These are phyloP conservation scores for Streptopelia turtur DNA, from an alignment of 2,797 vertebrate genomes.

Conservation along the genomic window DNA sequence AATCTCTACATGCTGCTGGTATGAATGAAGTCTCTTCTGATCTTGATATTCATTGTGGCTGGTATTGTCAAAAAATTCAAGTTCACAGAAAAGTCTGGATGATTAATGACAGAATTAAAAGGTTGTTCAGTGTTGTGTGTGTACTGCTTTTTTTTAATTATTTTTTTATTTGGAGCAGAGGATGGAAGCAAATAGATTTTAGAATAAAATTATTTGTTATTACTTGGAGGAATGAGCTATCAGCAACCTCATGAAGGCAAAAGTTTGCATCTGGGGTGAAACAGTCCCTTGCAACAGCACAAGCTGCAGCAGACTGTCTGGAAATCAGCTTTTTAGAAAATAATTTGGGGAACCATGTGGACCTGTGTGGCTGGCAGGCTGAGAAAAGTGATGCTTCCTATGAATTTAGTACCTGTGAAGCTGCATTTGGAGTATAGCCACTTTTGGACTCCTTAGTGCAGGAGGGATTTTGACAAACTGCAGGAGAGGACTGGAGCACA, in stretches of 20 bases:
- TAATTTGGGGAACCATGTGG: not conserved
- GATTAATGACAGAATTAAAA: not conserved
- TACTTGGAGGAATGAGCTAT: not conserved
- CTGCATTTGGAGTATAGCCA: not conserved
- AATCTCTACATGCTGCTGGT: not conserved
- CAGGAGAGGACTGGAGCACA: not conserved
- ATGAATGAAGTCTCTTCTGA: not conserved
- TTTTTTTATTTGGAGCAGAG: not conserved
- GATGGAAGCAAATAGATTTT: not conserved
- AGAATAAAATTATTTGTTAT: not conserved
- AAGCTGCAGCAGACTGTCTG: not conserved
- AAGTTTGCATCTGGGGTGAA: not conserved
- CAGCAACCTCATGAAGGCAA: not conserved
- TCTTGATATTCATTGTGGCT: not conserved
- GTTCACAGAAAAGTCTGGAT: not conserved
- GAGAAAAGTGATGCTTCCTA: not conserved
- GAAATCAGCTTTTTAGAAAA: not conserved
- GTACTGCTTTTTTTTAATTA: not conserved
- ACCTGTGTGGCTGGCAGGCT: not conserved
- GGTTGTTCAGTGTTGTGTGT: not conserved
- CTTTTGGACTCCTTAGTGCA: not conserved
- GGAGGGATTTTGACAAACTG: not conserved
- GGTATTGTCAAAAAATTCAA: not conserved
- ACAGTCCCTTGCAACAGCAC: not conserved
- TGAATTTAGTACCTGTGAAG: not conserved